Conservation (phyloP, 2,797 vertebrate species). For the Neosilurus hyrtlii region DNA sequence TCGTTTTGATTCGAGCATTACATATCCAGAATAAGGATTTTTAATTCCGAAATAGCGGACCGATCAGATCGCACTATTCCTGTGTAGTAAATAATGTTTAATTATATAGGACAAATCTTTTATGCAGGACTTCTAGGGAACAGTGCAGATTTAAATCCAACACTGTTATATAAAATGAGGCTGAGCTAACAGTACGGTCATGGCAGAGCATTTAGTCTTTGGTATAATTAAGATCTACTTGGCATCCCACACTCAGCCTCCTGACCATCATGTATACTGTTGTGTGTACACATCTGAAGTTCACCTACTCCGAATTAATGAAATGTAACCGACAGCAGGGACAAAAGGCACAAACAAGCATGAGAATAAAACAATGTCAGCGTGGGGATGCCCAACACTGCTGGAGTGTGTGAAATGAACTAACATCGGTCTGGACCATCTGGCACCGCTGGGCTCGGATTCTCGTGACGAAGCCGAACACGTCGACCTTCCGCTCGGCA, state of each 20-base stretch:
- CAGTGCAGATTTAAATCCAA: background rate
- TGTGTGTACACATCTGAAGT: no score
- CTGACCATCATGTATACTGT: background rate
- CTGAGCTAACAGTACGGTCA: background rate
- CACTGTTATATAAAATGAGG: background rate
- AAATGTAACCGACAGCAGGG: background rate
- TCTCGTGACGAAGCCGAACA: constrained; percentile 93
- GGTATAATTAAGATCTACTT: background rate
- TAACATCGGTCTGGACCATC: constrained; percentile 98
- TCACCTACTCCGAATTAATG: background rate
- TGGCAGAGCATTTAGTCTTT: background rate
- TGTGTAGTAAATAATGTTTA: no score
- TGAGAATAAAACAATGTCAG: background rate
- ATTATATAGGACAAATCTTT: background rate
- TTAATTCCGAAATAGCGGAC: no score
- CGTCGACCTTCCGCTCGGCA: constrained; percentile 89
- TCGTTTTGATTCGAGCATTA: no score
- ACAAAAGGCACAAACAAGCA: no score
- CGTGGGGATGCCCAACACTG: background rate
- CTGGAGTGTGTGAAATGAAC: constrained; percentile 49
- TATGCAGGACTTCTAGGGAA: background rate
- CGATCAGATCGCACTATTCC: no score
- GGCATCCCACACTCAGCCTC: background rate
- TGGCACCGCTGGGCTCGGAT: constrained; percentile 97
- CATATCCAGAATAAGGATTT: no score